Base-by-base conservation (phyloP, 2,113 vertebrate genomes). In the Tupaia chinensis region DNA sequence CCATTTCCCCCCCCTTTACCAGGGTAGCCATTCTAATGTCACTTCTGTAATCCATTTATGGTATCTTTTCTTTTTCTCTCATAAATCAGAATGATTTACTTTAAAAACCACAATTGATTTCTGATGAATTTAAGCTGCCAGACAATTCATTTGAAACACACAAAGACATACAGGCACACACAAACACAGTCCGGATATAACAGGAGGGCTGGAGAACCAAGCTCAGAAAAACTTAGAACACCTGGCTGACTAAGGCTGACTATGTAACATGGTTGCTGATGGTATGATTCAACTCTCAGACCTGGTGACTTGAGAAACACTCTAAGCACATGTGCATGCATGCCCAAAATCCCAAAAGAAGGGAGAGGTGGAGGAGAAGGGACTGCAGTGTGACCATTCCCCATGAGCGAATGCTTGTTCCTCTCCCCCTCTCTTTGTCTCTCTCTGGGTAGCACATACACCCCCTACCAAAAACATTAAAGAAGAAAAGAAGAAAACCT, bases 51-150 rank as follows among this genome's bases (percentile, higher is more conserved):
- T 17, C 22, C 25, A 44, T 27, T 80, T 17, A 13, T 10, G 29
- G 34, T 66, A 32, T 58, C 25, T 32, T 16, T 27, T 88, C 44
- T 44, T 69, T 72, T 19, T 11, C 65, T 23, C 56, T 3, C 22
- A 11, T 32, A 83, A 89, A 79, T 86, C 44, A 93, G 32, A 89
- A 74, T 79, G 85, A 9, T 91, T 81, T 93, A 80, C 14, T 84
- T 32, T 84, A 95, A 87, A 93, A 97, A 32, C 23, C 16, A 77
- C 27, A 81, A 27, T 54, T 66, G 44, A 12, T 85, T 19, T 95
- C 76, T 91, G 34, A 34, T 83, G 80, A 95, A 89, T 83, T 93
- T 79, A 91, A 86, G 23, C 65, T 60, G 68, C n/a, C 69, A 93
- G 82, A 5, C 14, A 85, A 78, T 56, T 77, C 78, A 95, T 94